These are phyloP conservation scores for Semotilus atromaculatus DNA, from an alignment of 2,797 vertebrate genomes.

Conservation along the genomic window DNA sequence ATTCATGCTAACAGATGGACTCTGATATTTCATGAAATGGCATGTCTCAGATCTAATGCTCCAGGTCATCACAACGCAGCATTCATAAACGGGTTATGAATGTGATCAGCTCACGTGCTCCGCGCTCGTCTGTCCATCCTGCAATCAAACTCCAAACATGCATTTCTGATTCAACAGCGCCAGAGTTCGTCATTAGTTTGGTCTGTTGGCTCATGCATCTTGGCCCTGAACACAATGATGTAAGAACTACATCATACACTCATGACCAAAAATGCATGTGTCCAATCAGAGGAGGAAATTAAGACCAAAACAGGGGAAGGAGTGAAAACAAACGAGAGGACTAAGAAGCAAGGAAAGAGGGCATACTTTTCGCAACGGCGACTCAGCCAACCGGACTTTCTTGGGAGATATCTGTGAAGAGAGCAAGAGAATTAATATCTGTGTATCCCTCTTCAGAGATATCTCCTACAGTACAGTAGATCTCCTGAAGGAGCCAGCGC, in stretches of 20 bases:
- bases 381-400: conserved; percentile 83
- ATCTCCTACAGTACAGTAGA: conserved; percentile 80
- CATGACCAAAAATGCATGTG: conserved; percentile 72
- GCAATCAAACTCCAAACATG: conserved; percentile 32
- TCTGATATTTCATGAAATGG: conserved; percentile 31
- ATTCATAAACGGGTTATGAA: conserved; percentile 41
- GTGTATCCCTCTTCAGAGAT: conserved; percentile 86
- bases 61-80: conserved; percentile 44
- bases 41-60: conserved; percentile 30
- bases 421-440: conserved; percentile 84
- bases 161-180: conserved; percentile 28
- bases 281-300: conserved; percentile 57
- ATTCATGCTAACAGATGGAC: conserved; percentile 53
- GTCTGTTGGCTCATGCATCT: conserved; percentile 26
- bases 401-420: conserved; percentile 89
- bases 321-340: conserved; percentile 22
- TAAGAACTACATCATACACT: conserved; percentile 57
- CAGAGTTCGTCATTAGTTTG: neutral
- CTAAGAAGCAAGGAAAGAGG: conserved; percentile 65
- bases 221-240: conserved; percentile 7
- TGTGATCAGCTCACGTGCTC: conserved; percentile 5
- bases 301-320: conserved; percentile 33
- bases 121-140: conserved; percentile 19
- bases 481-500: conserved; percentile 4
- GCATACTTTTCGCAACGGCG: conserved; percentile 85